Evolutionary conservation across 2,888 invertebrate genomes (phyloP).

Genomic region (Drosophila birchii): DNA sequence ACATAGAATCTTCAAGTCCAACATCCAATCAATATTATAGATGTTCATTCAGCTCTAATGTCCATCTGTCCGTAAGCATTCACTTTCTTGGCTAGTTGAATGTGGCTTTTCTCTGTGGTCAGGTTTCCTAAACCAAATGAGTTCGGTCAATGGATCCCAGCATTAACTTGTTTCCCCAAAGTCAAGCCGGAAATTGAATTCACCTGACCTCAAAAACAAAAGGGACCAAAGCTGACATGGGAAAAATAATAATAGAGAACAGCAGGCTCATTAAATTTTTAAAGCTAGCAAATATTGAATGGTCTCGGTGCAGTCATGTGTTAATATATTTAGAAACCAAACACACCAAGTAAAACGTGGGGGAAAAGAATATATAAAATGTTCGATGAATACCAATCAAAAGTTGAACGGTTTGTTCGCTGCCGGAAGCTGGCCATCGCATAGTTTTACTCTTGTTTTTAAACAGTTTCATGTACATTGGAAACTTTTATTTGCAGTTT

Average conservation of each 20-base stretch:
- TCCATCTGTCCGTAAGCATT: not conserved
- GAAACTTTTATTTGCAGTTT: slow-evolving; percentile 16
- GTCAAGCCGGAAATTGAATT: slow-evolving; percentile 43
- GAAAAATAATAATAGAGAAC: not conserved
- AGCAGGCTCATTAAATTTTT: slow-evolving; percentile 14
- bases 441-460: not conserved
- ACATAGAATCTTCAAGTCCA: not conserved
- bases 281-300: slow-evolving; percentile 12
- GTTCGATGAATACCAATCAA: slow-evolving; percentile 17
- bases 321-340: slow-evolving; percentile 18
- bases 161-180: slow-evolving; percentile 21
- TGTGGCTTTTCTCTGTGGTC: slow-evolving; percentile 6
- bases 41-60: not conserved
- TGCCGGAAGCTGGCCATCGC: slow-evolving; percentile 11
- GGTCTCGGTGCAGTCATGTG: slow-evolving; percentile 24
- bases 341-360: not conserved
- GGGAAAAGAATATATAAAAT: not conserved
- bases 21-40: not conserved
- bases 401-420: slow-evolving; percentile 12
- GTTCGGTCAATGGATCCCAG: slow-evolving; percentile 19
- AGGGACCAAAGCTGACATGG: not conserved
- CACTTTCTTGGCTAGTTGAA: not conserved
- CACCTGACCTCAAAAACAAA: slow-evolving; percentile 29
- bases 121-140: slow-evolving; percentile 6
- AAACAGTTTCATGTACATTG: slow-evolving; percentile 6